Percentiles rank a stretch among this genome's conserved stretches.
Conservation (phyloP, 2,888 invertebrate genomes). For the Darwinula stevensoni region DNA sequence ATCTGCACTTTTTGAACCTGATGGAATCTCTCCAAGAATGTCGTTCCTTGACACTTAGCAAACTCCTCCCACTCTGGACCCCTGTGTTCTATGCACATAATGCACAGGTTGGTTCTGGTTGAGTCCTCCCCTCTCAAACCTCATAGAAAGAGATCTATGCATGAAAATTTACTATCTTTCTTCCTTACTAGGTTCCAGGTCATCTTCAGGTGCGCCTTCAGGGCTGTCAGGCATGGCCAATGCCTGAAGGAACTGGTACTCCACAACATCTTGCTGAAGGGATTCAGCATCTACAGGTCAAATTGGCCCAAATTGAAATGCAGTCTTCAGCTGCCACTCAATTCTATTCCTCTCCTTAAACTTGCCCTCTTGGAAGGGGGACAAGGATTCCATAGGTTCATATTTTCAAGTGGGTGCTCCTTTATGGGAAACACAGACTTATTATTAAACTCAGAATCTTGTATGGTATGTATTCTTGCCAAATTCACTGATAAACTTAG, state of each 20-base stretch:
- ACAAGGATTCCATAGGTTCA: too few relatives aligned
- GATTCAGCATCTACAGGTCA: conserved; percentile 76
- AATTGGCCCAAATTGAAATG: conserved; percentile 89
- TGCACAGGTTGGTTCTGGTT: conserved; percentile 34
- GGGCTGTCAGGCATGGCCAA: conserved; percentile 29
- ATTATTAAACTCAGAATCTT: too few relatives aligned
- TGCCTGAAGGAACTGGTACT: too few relatives aligned
- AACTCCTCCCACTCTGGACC: conserved; percentile 79
- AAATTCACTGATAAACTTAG: too few relatives aligned
- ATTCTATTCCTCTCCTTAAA: conserved; percentile 38
- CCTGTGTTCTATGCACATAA: conserved; percentile 80
- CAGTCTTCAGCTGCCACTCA: conserved; percentile 74
- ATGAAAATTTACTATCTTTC: background rate
- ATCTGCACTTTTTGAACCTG: conserved; percentile 75
- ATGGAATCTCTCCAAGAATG: conserved; percentile 84
- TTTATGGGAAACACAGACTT: too few relatives aligned
- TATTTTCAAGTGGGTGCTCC: too few relatives aligned
- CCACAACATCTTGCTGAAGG: conserved; percentile 26
- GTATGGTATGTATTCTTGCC: too few relatives aligned
- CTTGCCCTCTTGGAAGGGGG: too few relatives aligned
- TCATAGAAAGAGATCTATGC: too few relatives aligned
- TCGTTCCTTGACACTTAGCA: conserved; percentile 66
- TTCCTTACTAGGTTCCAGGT: conserved; percentile 37
- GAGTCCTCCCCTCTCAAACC: too few relatives aligned
- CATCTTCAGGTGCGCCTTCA: conserved; percentile 62